Evolutionary conservation across 2,797 vertebrate genomes (phyloP).

Genomic region (Amazonetta brasiliensis): DNA sequence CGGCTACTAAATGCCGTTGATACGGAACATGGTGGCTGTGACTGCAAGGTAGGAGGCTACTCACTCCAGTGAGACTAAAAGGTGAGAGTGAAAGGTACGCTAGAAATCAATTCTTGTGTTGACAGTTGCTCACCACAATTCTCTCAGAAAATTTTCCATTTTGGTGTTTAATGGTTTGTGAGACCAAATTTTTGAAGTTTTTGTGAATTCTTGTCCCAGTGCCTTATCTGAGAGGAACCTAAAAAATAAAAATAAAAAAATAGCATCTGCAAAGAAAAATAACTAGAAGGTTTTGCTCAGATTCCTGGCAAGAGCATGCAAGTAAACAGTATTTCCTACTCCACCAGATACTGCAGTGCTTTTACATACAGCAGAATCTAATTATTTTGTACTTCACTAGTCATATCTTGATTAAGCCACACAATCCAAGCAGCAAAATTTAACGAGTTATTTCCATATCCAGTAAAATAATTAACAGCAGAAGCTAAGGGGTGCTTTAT

Average conservation of each 20-base stretch:
- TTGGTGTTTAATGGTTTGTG: background rate
- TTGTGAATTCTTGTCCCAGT: background rate
- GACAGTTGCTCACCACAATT: background rate
- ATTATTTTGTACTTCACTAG: constrained; percentile 6
- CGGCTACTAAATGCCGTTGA: accelerated
- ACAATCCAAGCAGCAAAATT: background rate
- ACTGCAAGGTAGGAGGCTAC: background rate
- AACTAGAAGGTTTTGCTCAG: background rate
- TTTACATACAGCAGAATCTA: background rate
- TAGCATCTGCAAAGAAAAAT: background rate
- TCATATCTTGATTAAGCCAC: background rate
- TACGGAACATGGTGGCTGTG: accelerated
- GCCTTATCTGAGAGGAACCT: background rate
- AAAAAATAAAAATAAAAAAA: background rate
- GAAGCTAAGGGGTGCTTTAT: background rate
- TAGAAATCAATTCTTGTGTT: background rate
- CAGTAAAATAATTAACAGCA: background rate
- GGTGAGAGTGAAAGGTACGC: background rate
- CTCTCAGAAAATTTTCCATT: background rate
- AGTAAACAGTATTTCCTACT: background rate
- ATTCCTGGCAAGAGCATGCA: background rate
- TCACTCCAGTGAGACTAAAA: background rate
- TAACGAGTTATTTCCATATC: background rate
- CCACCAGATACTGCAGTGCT: background rate
- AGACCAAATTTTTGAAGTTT: background rate